Conservation (phyloP, 92 coral and sea anemone species). For the Epizoanthus fatuus region DNA sequence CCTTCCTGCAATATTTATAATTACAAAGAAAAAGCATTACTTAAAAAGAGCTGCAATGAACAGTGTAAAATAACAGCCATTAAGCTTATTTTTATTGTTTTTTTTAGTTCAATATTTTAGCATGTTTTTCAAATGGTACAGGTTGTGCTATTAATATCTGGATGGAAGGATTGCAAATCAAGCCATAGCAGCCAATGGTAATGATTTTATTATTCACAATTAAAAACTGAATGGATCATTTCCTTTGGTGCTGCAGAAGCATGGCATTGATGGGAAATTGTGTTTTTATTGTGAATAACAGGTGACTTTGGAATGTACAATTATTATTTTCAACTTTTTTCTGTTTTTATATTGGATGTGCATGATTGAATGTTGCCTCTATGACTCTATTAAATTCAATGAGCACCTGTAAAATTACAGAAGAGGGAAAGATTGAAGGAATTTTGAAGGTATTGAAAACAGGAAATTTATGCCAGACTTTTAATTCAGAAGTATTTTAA, state of each 20-base stretch:
- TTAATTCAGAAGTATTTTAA: neutral
- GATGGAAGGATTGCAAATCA: neutral
- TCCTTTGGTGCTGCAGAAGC: neutral
- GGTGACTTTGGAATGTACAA: neutral
- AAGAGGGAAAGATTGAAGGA: neutral
- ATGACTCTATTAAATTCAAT: neutral
- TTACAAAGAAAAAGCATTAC: constrained; percentile 26
- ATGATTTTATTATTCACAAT: constrained; percentile 8
- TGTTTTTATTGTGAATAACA: too few relatives aligned
- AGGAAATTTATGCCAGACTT: neutral
- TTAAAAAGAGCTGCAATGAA: constrained; percentile 22
- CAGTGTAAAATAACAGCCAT: neutral
- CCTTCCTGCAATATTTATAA: constrained; percentile 36
- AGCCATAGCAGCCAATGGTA: neutral
- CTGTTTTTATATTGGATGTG: constrained; percentile 23
- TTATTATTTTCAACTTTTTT: constrained; percentile 30
- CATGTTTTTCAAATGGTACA: neutral
- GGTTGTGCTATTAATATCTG: neutral
- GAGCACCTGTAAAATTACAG: constrained; percentile 2
- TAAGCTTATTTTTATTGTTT: neutral
- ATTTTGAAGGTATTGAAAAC: neutral
- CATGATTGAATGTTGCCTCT: constrained; percentile 32
- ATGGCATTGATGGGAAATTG: too few relatives aligned
- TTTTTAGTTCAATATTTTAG: neutral
- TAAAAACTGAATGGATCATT: neutral